Evolutionary conservation across 2,113 vertebrate genomes (phyloP), one percentile per base, ranked within the genome.

Genomic region (Monopterus albus): DNA sequence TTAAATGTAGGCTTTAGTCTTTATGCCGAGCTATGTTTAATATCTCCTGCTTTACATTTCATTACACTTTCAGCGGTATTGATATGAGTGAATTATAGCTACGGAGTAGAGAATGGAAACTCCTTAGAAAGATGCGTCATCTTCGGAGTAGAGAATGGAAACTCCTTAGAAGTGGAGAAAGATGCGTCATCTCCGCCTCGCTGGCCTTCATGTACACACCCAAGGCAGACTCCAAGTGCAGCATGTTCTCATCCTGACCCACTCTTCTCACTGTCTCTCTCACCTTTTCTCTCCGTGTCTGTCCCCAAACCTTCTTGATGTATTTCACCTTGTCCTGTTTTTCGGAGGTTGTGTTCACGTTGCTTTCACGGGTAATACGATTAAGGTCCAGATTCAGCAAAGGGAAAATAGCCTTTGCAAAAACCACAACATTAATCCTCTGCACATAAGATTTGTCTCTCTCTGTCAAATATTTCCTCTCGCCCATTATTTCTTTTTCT

Each of bases 321-420:
- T 45, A 17, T 64, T 64, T 49, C 58, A 66, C 55, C 79, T 46
- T 15, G 65, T 39, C 45, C 38, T 65, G 50, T 59, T 52, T 75
- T 39, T 58, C 23, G 1, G 35, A 50, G 40, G 47, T 47, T 10
- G 45, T 5, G 9, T 52, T 38, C 77, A 57, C 20, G 10, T 50
- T 45, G 42, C 50, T 58, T 70, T 83, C 75, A 59, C 75, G 75
- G 78, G 66, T 87, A 77, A 85, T 75, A 36, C 42, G 72, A 85
- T 89, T 89, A 87, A 83, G 82, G 75, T 82, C 70, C 39, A 47
- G 56, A 82, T 79, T 85, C 72, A 65, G 55, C 42, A 29, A 61
- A 60, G 40, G 21, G 72, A 72, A 70, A 79, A 79, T 60, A 73
- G 62, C 72, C 57, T 68, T 52, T 57, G 33, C 72, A 66, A 46